Evolutionary conservation across 2,888 invertebrate species (phyloP).

Genomic region (Caenorhabditis sp.): DNA sequence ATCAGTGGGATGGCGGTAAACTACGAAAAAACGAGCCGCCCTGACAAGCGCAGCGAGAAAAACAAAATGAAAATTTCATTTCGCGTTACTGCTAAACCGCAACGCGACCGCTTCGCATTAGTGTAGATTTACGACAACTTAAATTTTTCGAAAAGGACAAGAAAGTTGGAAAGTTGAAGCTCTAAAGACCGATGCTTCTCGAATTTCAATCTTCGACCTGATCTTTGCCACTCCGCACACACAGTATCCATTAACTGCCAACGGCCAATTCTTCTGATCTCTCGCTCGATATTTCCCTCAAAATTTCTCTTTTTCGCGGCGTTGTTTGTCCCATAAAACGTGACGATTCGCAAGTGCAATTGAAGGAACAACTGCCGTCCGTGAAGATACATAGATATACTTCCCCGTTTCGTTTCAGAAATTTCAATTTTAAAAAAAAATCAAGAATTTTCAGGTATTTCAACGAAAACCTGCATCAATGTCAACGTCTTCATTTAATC

Average conservation of each 20-base stretch:
- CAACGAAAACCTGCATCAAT: constrained; percentile 29
- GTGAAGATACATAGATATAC: too few relatives aligned
- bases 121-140: too few relatives aligned
- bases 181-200: too few relatives aligned
- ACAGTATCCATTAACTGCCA: constrained; percentile 29
- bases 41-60: too few relatives aligned
- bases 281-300: background rate
- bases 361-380: constrained; percentile 39
- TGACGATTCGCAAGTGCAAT: constrained; percentile 59
- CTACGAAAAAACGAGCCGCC: too few relatives aligned
- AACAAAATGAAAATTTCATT: too few relatives aligned
- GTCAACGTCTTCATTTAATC: constrained; percentile 4
- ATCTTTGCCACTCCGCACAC: constrained; percentile 17
- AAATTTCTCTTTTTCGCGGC: background rate
- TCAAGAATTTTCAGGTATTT: constrained; percentile 37
- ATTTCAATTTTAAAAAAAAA: background rate
- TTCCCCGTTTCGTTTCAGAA: background rate
- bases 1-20: background rate
- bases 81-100: too few relatives aligned
- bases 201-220: constrained; percentile 19
- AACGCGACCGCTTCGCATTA: too few relatives aligned
- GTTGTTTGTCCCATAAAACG: constrained; percentile 60
- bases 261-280: constrained; percentile 4
- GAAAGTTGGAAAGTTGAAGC: too few relatives aligned
- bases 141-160: background rate